These are phyloP conservation scores for Ganaspis sp. DNA, from an alignment of 1,140 invertebrate species.

Conservation along the genomic window DNA sequence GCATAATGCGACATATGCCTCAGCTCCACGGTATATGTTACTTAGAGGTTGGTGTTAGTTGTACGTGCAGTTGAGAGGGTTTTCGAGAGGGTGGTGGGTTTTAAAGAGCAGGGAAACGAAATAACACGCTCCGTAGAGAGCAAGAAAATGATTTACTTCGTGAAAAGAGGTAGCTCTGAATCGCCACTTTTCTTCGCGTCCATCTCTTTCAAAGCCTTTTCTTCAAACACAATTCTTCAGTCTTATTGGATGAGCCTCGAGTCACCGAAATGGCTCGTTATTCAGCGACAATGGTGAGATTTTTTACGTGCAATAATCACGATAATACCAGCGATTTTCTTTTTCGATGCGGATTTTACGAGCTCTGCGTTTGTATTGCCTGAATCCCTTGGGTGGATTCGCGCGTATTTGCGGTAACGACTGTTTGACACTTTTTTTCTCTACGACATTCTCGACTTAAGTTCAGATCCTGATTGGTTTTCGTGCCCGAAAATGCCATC, in stretches of 20 bases:
- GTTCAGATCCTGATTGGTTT: constrained; percentile 24
- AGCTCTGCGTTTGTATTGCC: background rate
- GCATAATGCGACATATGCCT: constrained; percentile 59
- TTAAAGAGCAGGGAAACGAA: constrained; percentile 48
- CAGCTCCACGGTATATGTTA: constrained; percentile 37
- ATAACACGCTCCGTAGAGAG: constrained; percentile 41
- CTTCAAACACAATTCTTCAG: background rate
- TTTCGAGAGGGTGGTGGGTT: constrained; percentile 20
- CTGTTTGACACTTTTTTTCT: constrained; percentile 1
- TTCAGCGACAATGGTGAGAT: constrained; percentile 15
- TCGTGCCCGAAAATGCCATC: constrained; percentile 9
- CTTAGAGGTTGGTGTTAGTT: constrained; percentile 38
- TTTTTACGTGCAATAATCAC: constrained; percentile 29
- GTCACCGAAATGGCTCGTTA: constrained; percentile 23
- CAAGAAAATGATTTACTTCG: constrained; percentile 55
- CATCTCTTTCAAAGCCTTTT: constrained; percentile 43
- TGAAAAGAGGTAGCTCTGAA: constrained; percentile 46
- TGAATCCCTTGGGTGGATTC: background rate
- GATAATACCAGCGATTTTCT: background rate
- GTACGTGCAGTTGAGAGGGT: background rate
- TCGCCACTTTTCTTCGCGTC: constrained; percentile 37
- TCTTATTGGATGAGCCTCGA: background rate
- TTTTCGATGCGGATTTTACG: background rate
- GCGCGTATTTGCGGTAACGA: constrained; percentile 14
- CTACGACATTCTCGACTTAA: constrained; percentile 7